Base-by-base conservation (phyloP, 2,888 invertebrate species). In the Archips xylosteana region DNA sequence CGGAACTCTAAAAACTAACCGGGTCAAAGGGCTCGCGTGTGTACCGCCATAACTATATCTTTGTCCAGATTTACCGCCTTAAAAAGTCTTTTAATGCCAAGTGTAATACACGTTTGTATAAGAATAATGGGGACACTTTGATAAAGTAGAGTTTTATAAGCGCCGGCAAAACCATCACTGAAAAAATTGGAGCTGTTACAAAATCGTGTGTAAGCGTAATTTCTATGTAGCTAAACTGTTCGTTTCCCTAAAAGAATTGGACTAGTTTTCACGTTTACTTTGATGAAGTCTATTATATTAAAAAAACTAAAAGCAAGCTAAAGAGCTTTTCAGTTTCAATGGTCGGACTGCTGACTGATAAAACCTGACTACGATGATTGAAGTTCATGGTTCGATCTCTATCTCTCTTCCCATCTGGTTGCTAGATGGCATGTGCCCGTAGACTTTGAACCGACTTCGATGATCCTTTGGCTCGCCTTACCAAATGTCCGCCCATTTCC, bases 1-100 rank as follows among this genome's bases (percentile, higher is more conserved):
- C 54, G 15, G 9, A 23, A 54, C 54, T 8, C 54, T 54, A 54
- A 54, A 51, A 54, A 12, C 32, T 57, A 90, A 89, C 87, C 85
- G 84, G 91, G 90, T 89, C 88, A 82, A 77, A 76, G 82, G 92
- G 92, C 91, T 92, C 89, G 86, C 82, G 90, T 92, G 92, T 93
- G 92, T 90, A 90, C 84, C 79, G 82, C 90, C 85, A 89, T 92
- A 91, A 90, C 92, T 85, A 85, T 85, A 87, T 91, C 92, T 57
- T 92, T 87, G 89, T 86, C 84, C 85, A 87, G 89, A 90, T 91
- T 91, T 89, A 88, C 89, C 83, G 81, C 82, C 59, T 68, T 59
- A 45, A 69, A 64, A 69, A 61, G 10, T 59, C n/a, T 45, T 42
- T 34, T 61, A 42, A 34, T 39, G 34, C 34, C n/a, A 32, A 6